Evolutionary conservation across 2,888 invertebrate species (phyloP), one percentile per base, ranked within the genome.

Genomic region (Drosophila crucigera): DNA sequence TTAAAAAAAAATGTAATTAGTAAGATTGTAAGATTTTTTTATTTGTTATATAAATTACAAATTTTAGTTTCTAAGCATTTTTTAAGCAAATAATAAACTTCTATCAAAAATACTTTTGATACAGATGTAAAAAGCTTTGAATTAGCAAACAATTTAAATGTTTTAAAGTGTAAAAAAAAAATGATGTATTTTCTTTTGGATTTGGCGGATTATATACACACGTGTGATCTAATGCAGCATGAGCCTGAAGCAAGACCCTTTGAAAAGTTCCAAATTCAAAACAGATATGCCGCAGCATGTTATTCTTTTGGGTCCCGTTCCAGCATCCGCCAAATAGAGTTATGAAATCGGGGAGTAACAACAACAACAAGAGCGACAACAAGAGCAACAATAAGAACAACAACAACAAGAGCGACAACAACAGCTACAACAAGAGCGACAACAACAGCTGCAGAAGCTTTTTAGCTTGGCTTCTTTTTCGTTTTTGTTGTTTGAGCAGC

Each of bases 291-390:
- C 52, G 30, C 28, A 41, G 35, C 6, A 33, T 61, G 72, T 25
- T 43, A 0, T 62, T 65, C 41, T 55, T 43, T 68, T 19, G 30
- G 49, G 47, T 35, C 49, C 53, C 69, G 52, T 47, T 67, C 49
- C n/a, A 49, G 56, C 84, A 83, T 78, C 76, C 69, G 73, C 66
- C 71, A 54, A 81, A 78, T 78, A 68, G 68, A 78, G 69, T 68
- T 76, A 73, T 73, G 70, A 67, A 61, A 55, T 65, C 47, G 31
- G 58, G 49, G n/a, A 60, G 54, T 70, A 65, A 53, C 63, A 71
- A 11, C 25, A 50, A 19, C 55, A 68, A 22, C 41, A 56, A 37
- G 28, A 56, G 25, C 39, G 39, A 16, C 50, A 72, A 39, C 43
- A 55, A 43, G 16, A 68, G 37, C 63, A 39, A n/a, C 54, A 71